phyloP scores from a whole-genome alignment of 2,113 vertebrate genomes.

The Chaenogobius annularis region DNA sequence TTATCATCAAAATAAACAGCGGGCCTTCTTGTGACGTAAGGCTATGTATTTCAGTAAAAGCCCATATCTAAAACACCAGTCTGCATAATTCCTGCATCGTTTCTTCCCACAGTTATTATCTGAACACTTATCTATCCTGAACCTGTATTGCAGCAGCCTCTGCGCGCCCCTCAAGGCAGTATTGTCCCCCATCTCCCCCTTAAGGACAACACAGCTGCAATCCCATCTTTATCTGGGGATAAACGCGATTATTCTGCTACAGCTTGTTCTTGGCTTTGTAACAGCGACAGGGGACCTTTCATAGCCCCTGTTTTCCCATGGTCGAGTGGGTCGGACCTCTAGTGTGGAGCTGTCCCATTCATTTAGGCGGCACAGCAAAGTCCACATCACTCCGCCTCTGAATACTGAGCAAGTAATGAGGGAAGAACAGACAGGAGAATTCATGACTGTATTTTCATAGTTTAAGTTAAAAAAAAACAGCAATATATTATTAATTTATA shows the following conservation, averaged over 20 bases:
- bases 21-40: background rate
- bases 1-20: background rate
- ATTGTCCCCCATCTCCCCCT: conserved; percentile 69
- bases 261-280: conserved; percentile 88
- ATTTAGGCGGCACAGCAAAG: conserved; percentile 33
- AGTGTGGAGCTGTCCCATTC: conserved; percentile 55
- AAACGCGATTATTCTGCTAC: conserved; percentile 85
- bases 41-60: background rate
- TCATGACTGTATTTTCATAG: too few species aligned
- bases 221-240: conserved; percentile 91
- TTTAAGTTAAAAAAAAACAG: too few species aligned
- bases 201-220: conserved; percentile 84
- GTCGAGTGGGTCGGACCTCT: conserved; percentile 77
- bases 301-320: conserved; percentile 82
- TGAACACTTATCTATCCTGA: conserved; percentile 10
- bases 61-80: conserved; percentile 5
- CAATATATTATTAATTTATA: too few species aligned
- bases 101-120: conserved; percentile 7
- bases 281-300: conserved; percentile 86
- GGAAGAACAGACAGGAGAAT: background rate
- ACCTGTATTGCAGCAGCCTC: conserved; percentile 10
- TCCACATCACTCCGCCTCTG: conserved; percentile 10
- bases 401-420: background rate
- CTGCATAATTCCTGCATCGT: background rate
- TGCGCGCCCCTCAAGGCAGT: conserved; percentile 71